Percentiles rank a stretch among this genome's conserved stretches.
These are phyloP conservation scores for Hydropsyche tenuis DNA, from an alignment of 1,140 invertebrate genomes.

Conservation along the genomic window DNA sequence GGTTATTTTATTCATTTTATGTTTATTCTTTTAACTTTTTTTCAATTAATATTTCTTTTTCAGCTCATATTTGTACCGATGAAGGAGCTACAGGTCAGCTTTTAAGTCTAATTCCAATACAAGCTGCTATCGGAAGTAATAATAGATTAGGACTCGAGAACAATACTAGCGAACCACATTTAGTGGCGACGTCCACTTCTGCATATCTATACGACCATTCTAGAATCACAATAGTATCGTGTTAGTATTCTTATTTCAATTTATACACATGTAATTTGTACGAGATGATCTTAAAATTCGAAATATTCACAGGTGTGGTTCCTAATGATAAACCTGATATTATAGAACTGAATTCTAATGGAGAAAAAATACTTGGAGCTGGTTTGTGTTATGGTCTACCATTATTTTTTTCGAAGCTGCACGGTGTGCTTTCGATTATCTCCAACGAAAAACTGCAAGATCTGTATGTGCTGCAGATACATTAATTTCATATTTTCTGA, in stretches of 20 bases:
- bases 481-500: neutral
- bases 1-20: neutral
- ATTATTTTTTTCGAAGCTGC: constrained; percentile 68
- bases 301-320: constrained; percentile 42
- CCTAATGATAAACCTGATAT: constrained; percentile 55
- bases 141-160: neutral
- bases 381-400: constrained; percentile 65
- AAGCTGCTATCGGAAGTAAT: constrained; percentile 7
- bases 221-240: constrained; percentile 39
- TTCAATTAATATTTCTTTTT: constrained; percentile 2
- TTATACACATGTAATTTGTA: too few species aligned
- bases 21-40: constrained; percentile 11
- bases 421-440: constrained; percentile 67
- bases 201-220: constrained; percentile 39
- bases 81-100: constrained; percentile 52
- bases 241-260: constrained; percentile 32
- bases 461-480: constrained; percentile 35
- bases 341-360: constrained; percentile 55
- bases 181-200: constrained; percentile 37
- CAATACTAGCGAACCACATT: neutral
- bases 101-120: constrained; percentile 40
- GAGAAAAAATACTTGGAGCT: constrained; percentile 71
- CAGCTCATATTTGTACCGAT: constrained; percentile 54
- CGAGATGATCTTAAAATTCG: too few species aligned
- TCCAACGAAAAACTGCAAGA: constrained; percentile 61